These are phyloP conservation scores for Penaeus chinensis DNA, from an alignment of 1,140 invertebrate species.

Conservation along the genomic window DNA sequence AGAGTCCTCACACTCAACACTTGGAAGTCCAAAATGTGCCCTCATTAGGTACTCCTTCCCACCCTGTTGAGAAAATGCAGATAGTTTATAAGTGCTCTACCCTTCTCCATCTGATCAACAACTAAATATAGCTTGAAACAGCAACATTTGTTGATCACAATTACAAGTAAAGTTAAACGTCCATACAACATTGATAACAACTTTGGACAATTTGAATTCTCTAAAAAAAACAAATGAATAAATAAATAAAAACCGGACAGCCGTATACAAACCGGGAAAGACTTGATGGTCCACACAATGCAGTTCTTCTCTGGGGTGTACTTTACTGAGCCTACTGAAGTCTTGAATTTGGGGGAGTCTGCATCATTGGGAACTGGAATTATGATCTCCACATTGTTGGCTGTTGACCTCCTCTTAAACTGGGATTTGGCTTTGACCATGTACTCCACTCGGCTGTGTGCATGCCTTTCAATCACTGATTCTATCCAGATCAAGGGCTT, in stretches of 20 bases:
- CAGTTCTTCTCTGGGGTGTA: constrained; percentile 98
- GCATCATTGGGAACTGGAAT: constrained; percentile 98
- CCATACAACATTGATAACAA: neutral
- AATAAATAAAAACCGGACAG: neutral
- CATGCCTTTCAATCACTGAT: constrained; percentile 98
- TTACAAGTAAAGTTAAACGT: neutral
- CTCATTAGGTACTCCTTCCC: constrained; percentile 99
- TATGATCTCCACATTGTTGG: constrained; percentile 99
- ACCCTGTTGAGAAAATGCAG: constrained; percentile 71
- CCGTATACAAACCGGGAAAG: constrained; percentile 81
- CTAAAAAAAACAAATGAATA: no score
- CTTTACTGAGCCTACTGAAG: constrained; percentile 96
- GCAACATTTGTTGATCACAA: no score
- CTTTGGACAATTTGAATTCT: neutral
- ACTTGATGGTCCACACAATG: constrained; percentile 99
- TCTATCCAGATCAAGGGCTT: constrained; percentile 99
- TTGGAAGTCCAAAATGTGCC: constrained; percentile 98
- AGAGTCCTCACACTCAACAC: constrained; percentile 92
- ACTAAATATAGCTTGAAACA: no score
- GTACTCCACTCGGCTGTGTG: constrained; percentile 97
- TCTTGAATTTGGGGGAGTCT: constrained; percentile 99
- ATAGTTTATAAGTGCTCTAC: no score
- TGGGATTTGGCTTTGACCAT: constrained; percentile 99
- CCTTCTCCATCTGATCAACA: no score
- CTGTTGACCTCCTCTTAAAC: constrained; percentile 97